phyloP scores from a whole-genome alignment of 2,113 vertebrate species.

The Silurus asotus region DNA sequence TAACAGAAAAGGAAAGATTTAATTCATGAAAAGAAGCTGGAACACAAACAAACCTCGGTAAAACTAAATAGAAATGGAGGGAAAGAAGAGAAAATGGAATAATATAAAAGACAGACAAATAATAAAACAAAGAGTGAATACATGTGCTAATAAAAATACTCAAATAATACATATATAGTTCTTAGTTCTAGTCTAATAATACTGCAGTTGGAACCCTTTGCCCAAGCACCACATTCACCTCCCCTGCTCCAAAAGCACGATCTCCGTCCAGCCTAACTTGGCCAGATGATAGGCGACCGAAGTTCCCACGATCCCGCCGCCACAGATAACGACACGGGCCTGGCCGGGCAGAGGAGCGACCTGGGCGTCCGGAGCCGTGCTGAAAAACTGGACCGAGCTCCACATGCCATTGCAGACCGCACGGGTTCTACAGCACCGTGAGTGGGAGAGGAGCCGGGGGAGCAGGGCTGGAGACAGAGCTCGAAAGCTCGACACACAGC shows the following conservation, averaged over 20 bases:
- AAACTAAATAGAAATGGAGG: neutral
- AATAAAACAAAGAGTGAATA: neutral
- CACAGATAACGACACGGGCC: slow-evolving; percentile 92
- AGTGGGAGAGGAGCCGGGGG: slow-evolving; percentile 69
- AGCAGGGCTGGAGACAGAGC: slow-evolving; percentile 73
- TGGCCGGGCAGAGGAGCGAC: slow-evolving; percentile 74
- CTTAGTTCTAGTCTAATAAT: too few relatives aligned
- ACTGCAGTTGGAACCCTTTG: too few relatives aligned
- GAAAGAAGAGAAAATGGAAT: neutral
- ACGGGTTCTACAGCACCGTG: slow-evolving; percentile 60
- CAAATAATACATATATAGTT: neutral
- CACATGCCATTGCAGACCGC: slow-evolving; percentile 61
- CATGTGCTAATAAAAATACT: neutral
- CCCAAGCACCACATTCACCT: slow-evolving; percentile 74
- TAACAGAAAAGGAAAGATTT: neutral
- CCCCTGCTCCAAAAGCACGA: slow-evolving; percentile 93
- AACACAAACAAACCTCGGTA: too few relatives aligned
- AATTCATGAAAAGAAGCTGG: neutral
- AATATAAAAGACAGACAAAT: neutral
- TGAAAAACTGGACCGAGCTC: slow-evolving; percentile 52
- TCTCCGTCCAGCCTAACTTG: slow-evolving; percentile 91
- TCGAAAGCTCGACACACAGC: slow-evolving; percentile 70
- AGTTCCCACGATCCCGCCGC: slow-evolving; percentile 89
- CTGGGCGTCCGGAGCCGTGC: slow-evolving; percentile 65
- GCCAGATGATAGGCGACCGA: slow-evolving; percentile 95